Base-by-base conservation (phyloP, 2,888 invertebrate genomes). In the Thymelicus sylvestris region DNA sequence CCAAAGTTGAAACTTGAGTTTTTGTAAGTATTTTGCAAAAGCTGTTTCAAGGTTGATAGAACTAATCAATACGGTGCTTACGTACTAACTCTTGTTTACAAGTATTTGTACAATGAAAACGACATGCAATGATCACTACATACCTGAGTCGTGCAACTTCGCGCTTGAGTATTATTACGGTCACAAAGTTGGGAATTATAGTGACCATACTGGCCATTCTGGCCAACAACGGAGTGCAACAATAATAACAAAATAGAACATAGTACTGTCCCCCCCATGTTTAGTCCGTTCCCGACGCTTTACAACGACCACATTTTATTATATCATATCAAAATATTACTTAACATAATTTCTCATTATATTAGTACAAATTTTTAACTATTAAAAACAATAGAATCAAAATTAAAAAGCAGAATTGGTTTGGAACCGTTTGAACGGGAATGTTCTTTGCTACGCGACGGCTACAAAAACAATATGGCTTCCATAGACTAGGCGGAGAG, bases 121-220 rank as follows among this genome's bases (percentile, higher is more conserved):
- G 55, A 10, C 39, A 41, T 4, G 13, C 38, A 66, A 19, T 19
- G 44, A 7, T 52, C 13, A 52, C 19, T 52, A 71, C 77, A 75
- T 83, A 92, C 93, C 89, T 91, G 89, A 19, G 86, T 89, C 64
- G 87, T 86, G 77, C 93, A 93, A 78, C 88, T 91, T 19, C 88
- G 82, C 19, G 82, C 80, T 72, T 84, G 81, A 2, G 83, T 86
- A 61, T 82, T 84, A 66, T 88, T 88, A 62, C 50, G 66, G 55
- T 83, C 85, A 76, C 89, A 90, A 72, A 92, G 75, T 71, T 83
- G 81, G 70, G 82, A 83, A 72, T 79, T 77, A 24, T 71, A 75
- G 15, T 60, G 57, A 7, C 41, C 15, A 24, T 78, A 76, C 71
- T 55, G 55, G 7, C 41, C 15, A 24, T 78, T 76, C 71, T 55